Percentiles rank a stretch among this genome's conserved stretches.
Evolutionary conservation across 2,888 invertebrate species (phyloP).

Genomic region (Drosophila pseudotakahashii): DNA sequence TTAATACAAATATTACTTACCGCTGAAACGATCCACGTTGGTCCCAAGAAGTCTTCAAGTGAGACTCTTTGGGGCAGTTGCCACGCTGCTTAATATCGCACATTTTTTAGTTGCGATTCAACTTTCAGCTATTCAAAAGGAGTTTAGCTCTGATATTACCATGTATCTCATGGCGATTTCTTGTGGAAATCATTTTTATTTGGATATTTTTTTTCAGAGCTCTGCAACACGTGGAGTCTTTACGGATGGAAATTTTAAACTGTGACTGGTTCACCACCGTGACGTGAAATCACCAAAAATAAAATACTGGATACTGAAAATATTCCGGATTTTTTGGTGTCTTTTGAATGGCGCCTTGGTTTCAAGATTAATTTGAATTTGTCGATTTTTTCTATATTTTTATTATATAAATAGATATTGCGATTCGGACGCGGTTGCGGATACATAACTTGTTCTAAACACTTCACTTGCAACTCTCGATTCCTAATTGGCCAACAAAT

Average conservation of each 20-base stretch:
- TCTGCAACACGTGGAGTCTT: constrained; percentile 20
- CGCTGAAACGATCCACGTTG: background rate
- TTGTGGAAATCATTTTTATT: constrained; percentile 6
- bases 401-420: constrained; percentile 78
- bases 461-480: constrained; percentile 45
- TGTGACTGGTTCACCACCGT: constrained; percentile 2
- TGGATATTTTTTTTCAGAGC: too few species aligned
- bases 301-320: constrained; percentile 1
- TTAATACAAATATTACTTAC: background rate
- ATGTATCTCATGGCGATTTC: background rate
- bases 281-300: background rate
- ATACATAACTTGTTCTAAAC: constrained; percentile 53
- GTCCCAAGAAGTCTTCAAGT: constrained; percentile 18
- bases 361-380: constrained; percentile 14
- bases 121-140: background rate
- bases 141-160: background rate
- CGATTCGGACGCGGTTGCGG: constrained; percentile 62
- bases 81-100: background rate
- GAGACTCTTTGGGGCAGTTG: background rate
- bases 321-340: background rate
- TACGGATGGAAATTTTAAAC: background rate
- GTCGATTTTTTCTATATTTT: constrained; percentile 43
- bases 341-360: constrained; percentile 1
- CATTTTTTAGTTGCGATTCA: background rate
- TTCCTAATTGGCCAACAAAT: constrained; percentile 66